Percentiles rank a stretch among this genome's conserved stretches.
Evolutionary conservation across 1,140 invertebrate species (phyloP).

Genomic region (silkworm (Bombyx mori)): DNA sequence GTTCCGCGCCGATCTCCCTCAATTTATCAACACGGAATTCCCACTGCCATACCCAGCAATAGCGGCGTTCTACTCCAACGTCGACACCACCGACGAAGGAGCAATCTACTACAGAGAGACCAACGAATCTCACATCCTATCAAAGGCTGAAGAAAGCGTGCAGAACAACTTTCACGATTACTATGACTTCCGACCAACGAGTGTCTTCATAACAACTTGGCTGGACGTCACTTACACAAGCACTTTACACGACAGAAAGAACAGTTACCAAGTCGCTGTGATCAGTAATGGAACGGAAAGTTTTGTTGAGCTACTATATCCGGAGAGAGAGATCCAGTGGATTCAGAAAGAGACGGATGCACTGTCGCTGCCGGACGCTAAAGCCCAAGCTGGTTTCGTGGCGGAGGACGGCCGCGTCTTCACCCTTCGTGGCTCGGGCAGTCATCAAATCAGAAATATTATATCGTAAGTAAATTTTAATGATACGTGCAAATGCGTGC

Average conservation of each 20-base stretch:
- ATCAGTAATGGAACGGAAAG: slow-evolving; percentile 86
- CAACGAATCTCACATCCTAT: slow-evolving; percentile 74
- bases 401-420: slow-evolving; percentile 82
- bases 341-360: slow-evolving; percentile 81
- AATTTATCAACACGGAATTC: slow-evolving; percentile 90
- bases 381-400: slow-evolving; percentile 93
- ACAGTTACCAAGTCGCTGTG: slow-evolving; percentile 86
- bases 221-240: slow-evolving; percentile 75
- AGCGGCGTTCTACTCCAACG: slow-evolving; percentile 76
- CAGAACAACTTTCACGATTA: slow-evolving; percentile 79
- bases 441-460: slow-evolving; percentile 80
- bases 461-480: slow-evolving; percentile 47
- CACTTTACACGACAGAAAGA: slow-evolving; percentile 66
- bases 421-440: slow-evolving; percentile 86
- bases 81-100: slow-evolving; percentile 85
- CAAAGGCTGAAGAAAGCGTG: slow-evolving; percentile 78
- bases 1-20: slow-evolving; percentile 87
- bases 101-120: slow-evolving; percentile 86
- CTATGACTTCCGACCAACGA: slow-evolving; percentile 74
- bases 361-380: slow-evolving; percentile 83
- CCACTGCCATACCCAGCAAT: slow-evolving; percentile 92
- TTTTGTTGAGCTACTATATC: slow-evolving; percentile 89
- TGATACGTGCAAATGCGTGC: no score
- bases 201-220: slow-evolving; percentile 84
- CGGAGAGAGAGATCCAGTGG: slow-evolving; percentile 92